These are phyloP conservation scores for Trachelipus rathkii DNA, from an alignment of 1,140 invertebrate species.

Conservation along the genomic window DNA sequence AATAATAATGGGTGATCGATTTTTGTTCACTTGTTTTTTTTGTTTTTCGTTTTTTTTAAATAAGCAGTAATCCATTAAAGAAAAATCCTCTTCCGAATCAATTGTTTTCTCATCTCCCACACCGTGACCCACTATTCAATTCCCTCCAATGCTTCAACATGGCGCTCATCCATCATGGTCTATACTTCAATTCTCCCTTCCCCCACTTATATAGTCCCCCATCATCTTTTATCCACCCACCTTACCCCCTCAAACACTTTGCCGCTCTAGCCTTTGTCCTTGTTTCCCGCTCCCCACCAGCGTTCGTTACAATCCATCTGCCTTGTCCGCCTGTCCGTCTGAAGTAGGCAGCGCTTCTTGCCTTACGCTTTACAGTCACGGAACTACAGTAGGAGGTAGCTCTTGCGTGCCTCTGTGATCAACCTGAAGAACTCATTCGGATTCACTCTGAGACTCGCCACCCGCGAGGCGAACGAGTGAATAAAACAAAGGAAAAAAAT, in stretches of 20 bases:
- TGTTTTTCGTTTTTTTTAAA: too few relatives aligned
- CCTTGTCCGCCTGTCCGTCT: background rate
- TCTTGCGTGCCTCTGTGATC: background rate
- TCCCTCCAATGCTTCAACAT: slow-evolving; percentile 6
- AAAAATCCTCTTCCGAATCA: background rate
- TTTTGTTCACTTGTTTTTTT: too few relatives aligned
- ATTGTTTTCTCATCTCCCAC: background rate
- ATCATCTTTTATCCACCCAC: background rate
- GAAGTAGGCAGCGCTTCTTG: background rate
- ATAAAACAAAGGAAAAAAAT: background rate
- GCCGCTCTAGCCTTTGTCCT: slow-evolving; percentile 1
- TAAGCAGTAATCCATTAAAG: too few relatives aligned
- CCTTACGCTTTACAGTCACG: slow-evolving; percentile 2
- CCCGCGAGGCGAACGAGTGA: background rate
- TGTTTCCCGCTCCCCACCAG: background rate
- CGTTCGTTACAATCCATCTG: background rate
- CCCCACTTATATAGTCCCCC: background rate
- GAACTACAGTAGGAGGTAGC: background rate
- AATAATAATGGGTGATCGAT: too few relatives aligned
- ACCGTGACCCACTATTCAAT: slow-evolving; percentile 6
- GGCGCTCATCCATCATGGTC: slow-evolving; percentile 5
- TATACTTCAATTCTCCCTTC: background rate
- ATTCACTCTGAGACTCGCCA: background rate
- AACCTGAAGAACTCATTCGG: background rate
- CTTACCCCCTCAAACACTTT: background rate